Base-by-base conservation (phyloP, 2,113 vertebrate genomes). In the Naja naja region DNA sequence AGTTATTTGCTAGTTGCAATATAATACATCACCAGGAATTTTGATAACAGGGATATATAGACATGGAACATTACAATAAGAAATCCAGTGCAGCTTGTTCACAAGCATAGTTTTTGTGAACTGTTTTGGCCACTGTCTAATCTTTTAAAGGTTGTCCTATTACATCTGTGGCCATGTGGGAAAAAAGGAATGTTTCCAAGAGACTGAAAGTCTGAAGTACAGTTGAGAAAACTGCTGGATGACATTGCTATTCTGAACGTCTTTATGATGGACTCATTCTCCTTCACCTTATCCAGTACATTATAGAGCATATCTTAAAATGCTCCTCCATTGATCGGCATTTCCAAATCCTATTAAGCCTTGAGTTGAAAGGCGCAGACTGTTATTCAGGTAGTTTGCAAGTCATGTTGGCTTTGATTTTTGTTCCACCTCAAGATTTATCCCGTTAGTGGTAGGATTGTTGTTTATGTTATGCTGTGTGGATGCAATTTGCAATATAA, bases 401-500 rank as follows among this genome's bases (percentile, higher is more conserved):
- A 93, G 89, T 93, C 92, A 93, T 93, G 16, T 25, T 60, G 55
- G n/a, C 39, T 85, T 56, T 30, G 52, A 20, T 60, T 85, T 58
- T 93, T 58, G n/a, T 90, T 39, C 92, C 45, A 23, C 9, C 23
- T 18, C 25, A 7, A 34, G 89, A 56, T 85, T 39, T 64, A 60
- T 64, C 22, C 92, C 6, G n/a, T 85, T 54, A n/a, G 47, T 22
- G n/a, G 14, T 27, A 43, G 22, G 45, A 53, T 22, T 90, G 43
- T 87, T 86, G 89, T 60, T 93, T 89, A 81, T 47, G 34, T 89
- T 89, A 27, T 52, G 8, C 23, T 53, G 45, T 93, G 53, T 0
- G 93, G 64, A 85, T 94, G 53, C 87, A 5, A 16, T 94, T 89
- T 5, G 25, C 49, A 60, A 25, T n/a, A 91, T 92, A 85, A 94